phyloP scores from a whole-genome alignment of 2,113 vertebrate species.

The Nannobrachium achirus region DNA sequence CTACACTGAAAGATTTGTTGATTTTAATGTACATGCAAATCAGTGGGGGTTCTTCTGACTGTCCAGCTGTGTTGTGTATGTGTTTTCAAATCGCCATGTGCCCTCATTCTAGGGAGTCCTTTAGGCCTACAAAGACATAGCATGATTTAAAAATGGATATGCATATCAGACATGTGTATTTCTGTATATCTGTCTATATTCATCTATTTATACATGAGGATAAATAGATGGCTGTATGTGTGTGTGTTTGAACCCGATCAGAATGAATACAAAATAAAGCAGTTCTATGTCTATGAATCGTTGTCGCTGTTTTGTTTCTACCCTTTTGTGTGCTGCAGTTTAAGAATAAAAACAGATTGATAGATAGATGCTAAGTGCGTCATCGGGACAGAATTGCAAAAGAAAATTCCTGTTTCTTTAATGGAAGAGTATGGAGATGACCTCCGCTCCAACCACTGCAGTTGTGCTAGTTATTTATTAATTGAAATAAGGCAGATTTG shows the following conservation, averaged over 20 bases:
- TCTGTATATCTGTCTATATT: constrained; percentile 81
- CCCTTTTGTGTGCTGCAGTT: too few relatives aligned
- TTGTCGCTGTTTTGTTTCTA: constrained; percentile 41
- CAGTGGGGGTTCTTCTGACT: constrained; percentile 71
- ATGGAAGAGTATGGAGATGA: too few relatives aligned
- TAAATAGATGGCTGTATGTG: constrained; percentile 78
- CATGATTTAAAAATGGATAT: constrained; percentile 80
- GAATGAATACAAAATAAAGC: constrained; percentile 79
- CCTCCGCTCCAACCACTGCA: too few relatives aligned
- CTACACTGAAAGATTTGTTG: constrained; percentile 56
- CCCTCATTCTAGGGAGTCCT: constrained; percentile 71
- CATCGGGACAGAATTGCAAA: too few relatives aligned
- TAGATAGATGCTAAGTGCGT: too few relatives aligned
- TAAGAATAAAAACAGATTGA: too few relatives aligned
- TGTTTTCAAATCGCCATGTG: constrained; percentile 77
- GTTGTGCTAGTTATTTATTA: too few relatives aligned
- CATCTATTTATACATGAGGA: constrained; percentile 76
- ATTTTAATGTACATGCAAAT: constrained; percentile 73
- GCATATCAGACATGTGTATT: constrained; percentile 81
- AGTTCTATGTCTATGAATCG: constrained; percentile 72
- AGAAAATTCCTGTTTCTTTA: too few relatives aligned
- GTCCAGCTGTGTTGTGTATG: constrained; percentile 73
- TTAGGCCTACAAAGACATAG: constrained; percentile 69
- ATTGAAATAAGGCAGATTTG: too few relatives aligned
- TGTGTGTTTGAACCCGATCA: constrained; percentile 73